A percentile compares a stretch with the other conserved stretches of the same genome.
phyloP scores from a whole-genome alignment of 2,888 invertebrate genomes.

The Agapostemon virescens region DNA sequence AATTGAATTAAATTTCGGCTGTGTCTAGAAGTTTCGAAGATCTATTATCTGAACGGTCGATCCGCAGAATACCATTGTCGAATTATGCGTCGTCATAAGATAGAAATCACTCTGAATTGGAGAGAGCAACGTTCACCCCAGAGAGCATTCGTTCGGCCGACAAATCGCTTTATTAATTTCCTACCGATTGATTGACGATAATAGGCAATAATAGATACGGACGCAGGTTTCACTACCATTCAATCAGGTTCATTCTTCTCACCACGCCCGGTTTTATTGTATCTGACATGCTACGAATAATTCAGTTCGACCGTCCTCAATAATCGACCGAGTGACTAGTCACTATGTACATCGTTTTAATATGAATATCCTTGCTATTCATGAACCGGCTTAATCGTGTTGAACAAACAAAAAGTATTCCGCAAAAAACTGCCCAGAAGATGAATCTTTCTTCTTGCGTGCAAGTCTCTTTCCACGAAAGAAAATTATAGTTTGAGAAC shows the following conservation, averaged over 20 bases:
- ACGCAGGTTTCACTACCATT: conserved; percentile 27
- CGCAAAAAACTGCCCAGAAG: not conserved
- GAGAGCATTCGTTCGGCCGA: conserved; percentile 9
- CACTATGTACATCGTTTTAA: conserved; percentile 67
- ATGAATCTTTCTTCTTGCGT: not conserved
- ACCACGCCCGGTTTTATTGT: conserved; percentile 47
- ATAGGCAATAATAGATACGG: conserved; percentile 14
- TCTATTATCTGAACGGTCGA: not conserved
- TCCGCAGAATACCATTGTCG: conserved; percentile 2
- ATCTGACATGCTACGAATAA: conserved; percentile 62
- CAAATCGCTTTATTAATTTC: conserved; percentile 61
- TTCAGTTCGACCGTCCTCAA: conserved; percentile 68
- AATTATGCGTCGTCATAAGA: conserved; percentile 38
- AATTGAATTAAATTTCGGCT: not conserved
- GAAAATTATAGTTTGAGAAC: not conserved
- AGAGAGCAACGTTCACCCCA: too few species aligned
- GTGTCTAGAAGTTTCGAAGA: not conserved
- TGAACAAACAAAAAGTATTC: conserved; percentile 5
- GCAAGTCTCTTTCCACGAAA: not conserved
- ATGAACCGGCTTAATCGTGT: not conserved
- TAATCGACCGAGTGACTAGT: conserved; percentile 69
- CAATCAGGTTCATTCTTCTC: conserved; percentile 36
- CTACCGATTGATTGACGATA: conserved; percentile 22
- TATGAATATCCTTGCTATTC: conserved; percentile 31
- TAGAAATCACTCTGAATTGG: conserved; percentile 29